These are phyloP conservation scores for Clarias pachynema DNA, from an alignment of 2,797 vertebrate genomes.

Conservation along the genomic window DNA sequence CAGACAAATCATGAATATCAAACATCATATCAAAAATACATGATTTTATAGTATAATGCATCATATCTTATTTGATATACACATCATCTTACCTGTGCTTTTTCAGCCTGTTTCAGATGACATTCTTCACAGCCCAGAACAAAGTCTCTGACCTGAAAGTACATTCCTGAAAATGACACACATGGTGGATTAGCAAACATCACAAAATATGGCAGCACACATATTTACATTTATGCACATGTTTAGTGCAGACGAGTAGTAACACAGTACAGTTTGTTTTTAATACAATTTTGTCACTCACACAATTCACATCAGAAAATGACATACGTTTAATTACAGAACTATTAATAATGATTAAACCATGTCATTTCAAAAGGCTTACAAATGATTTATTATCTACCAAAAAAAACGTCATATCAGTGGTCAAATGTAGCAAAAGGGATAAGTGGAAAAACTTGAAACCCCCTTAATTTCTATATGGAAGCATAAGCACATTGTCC, in stretches of 20 bases:
- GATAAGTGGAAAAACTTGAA: neutral
- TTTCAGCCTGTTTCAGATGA: constrained; percentile 62
- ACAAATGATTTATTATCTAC: neutral
- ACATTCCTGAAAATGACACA: constrained; percentile 73
- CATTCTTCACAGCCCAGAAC: constrained; percentile 76
- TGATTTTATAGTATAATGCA: neutral
- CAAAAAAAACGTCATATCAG: too few species aligned
- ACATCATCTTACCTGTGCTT: constrained; percentile 63
- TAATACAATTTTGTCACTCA: neutral
- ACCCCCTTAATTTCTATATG: neutral
- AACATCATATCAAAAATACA: neutral
- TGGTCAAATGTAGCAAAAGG: neutral
- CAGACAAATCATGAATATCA: neutral
- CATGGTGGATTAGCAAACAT: constrained; percentile 23
- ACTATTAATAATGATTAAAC: neutral
- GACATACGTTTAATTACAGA: neutral
- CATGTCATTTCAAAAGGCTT: neutral
- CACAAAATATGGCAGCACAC: neutral
- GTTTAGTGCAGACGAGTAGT: neutral
- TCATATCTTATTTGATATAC: too few species aligned
- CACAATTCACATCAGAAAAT: neutral
- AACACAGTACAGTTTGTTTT: neutral
- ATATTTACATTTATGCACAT: neutral
- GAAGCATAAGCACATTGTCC: neutral
- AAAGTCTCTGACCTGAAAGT: constrained; percentile 79